phyloP scores from a whole-genome alignment of 2,113 vertebrate genomes.

The Phalacrocorax aristotelis region DNA sequence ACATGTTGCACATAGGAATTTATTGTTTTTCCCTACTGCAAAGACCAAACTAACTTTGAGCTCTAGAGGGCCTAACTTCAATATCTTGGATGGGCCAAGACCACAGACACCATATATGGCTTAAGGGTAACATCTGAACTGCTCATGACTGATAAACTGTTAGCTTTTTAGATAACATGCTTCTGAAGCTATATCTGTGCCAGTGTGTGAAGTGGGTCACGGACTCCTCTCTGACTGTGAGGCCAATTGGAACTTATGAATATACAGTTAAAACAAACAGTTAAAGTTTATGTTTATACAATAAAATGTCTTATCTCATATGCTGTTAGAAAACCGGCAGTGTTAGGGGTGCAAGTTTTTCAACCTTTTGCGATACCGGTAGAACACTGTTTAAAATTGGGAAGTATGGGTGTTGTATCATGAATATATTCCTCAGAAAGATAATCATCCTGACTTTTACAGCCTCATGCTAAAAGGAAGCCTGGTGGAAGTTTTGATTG shows the following conservation, averaged over 20 bases:
- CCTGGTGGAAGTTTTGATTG: not conserved
- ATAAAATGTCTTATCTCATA: not conserved
- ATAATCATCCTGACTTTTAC: not conserved
- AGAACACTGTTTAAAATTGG: not conserved
- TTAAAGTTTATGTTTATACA: not conserved
- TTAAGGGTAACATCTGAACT: not conserved
- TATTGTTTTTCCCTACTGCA: not conserved
- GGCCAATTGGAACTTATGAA: not conserved
- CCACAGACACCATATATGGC: not conserved
- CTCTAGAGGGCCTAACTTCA: not conserved
- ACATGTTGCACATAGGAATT: not conserved
- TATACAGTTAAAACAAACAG: not conserved
- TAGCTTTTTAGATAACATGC: not conserved
- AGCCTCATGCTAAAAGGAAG: not conserved
- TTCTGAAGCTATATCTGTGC: not conserved
- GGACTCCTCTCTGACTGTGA: not conserved
- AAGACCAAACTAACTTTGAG: not conserved
- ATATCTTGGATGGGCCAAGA: not conserved
- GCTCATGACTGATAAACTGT: not conserved
- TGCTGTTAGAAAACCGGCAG: fast-evolving
- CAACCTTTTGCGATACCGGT: not conserved
- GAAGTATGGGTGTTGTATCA: not conserved
- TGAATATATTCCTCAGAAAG: not conserved
- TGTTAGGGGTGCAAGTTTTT: not conserved
- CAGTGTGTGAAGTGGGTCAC: not conserved